A percentile compares a stretch with the other conserved stretches of the same genome.
Conservation (phyloP, 2,113 vertebrate genomes). For the Coreoperca whiteheadi region DNA sequence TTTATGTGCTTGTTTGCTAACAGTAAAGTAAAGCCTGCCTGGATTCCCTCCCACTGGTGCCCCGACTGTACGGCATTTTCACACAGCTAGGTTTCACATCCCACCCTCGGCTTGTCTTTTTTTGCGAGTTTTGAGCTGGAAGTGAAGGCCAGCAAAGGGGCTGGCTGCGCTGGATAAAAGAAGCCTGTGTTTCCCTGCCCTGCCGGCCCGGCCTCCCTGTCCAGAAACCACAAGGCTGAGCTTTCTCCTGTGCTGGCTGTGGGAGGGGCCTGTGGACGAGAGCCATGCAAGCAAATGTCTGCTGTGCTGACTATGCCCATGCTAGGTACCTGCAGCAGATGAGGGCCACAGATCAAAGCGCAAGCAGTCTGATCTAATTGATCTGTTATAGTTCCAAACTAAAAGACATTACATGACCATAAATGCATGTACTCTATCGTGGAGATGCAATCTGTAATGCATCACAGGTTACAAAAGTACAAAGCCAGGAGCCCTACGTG, state of each 20-base stretch:
- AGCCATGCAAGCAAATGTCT: conserved; percentile 69
- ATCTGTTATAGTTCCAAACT: conserved; percentile 8
- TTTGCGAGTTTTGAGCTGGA: conserved; percentile 46
- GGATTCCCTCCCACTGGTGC: conserved; percentile 52
- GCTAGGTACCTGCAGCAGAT: conserved; percentile 65
- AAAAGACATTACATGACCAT: conserved; percentile 24
- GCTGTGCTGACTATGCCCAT: conserved; percentile 58
- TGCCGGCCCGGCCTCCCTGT: conserved; percentile 69
- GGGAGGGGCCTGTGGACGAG: conserved; percentile 67
- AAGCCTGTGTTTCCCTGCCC: conserved; percentile 79
- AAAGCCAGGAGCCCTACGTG: background rate
- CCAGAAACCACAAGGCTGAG: conserved; percentile 81
- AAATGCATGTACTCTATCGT: background rate
- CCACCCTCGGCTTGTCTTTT: conserved; percentile 35
- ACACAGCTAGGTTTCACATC: conserved; percentile 60
- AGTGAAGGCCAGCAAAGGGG: conserved; percentile 68
- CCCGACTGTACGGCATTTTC: conserved; percentile 54
- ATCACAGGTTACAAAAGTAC: background rate
- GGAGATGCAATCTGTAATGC: background rate
- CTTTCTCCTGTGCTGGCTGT: conserved; percentile 73
- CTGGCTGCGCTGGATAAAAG: conserved; percentile 78
- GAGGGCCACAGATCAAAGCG: conserved; percentile 61
- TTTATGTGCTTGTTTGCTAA: conserved; percentile 81
- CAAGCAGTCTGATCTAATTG: conserved; percentile 21
- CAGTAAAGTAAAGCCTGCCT: conserved; percentile 63